Base-by-base conservation (phyloP, 2,888 invertebrate species). In the Seira musarum region DNA sequence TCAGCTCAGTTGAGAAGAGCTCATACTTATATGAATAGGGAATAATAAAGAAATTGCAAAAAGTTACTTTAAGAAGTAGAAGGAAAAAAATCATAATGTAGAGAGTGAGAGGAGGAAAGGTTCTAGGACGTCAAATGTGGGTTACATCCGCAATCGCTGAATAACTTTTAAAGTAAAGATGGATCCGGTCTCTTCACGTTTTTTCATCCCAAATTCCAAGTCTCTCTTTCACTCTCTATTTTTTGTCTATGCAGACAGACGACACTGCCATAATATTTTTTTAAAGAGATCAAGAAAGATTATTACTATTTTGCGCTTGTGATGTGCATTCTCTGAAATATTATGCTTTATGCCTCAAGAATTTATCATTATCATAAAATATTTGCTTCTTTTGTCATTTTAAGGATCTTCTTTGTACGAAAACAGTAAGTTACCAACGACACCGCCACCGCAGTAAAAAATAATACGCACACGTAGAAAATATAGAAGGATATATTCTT, bases 71-170 rank as follows among this genome's bases (percentile, higher is more conserved):
- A 71, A 46, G 30, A 35, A 19, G 10, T 13, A 63, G 71, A 22
- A 6, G 40, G 64, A 67, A 73, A 78, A 79, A 64, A 71, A 61
- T 61, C 68, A 69, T 40, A 69, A 70, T 68, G 65, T 73, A 30
- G 30, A 80, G 75, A 81, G 81, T 81, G 81, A 81, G 81, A 76
- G 75, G 75, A 76, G 81, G 76, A 81, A 81, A 76, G 76, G 76
- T 81, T 75, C 76, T 81, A 84, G 84, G 83, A 82, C 85, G 83
- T 81, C 82, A 83, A 84, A 86, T 86, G 82, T 86, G 83, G 86
- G 86, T 85, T 85, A 86, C 82, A 86, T 86, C 86, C 86, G 86
- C 84, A 86, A 85, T 84, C 76, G 70, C 70, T 71, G 75, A 80
- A 75, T 75, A 53, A 2, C 83, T 80, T 79, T 71, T 53, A 13